A percentile compares a stretch with the other conserved stretches of the same genome.
Evolutionary conservation across 2,797 vertebrate species (phyloP).

Genomic region (Gymnocypris eckloni): DNA sequence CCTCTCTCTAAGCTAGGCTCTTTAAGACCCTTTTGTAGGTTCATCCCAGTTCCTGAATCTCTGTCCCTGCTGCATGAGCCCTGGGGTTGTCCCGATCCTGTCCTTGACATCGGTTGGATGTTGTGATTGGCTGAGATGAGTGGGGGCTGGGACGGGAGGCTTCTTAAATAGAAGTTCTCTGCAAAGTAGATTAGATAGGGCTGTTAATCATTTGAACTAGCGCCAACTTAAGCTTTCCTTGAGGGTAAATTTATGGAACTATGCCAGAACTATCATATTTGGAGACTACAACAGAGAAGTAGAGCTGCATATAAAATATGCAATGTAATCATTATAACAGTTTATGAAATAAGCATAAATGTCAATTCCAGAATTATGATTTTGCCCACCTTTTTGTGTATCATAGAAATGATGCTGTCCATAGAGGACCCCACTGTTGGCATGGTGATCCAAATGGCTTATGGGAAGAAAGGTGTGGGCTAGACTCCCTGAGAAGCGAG

Average conservation of each 20-base stretch:
- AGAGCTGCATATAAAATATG: slow-evolving; percentile 60
- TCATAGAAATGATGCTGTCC: slow-evolving; percentile 98
- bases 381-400: slow-evolving; percentile 93
- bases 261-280: neutral
- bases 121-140: slow-evolving; percentile 90
- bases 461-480: slow-evolving; percentile 98
- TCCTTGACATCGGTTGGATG: slow-evolving; percentile 88
- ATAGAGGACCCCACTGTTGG: slow-evolving; percentile 95
- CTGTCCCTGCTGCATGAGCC: slow-evolving; percentile 91
- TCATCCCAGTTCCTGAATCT: slow-evolving; percentile 77
- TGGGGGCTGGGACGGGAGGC: slow-evolving; percentile 91
- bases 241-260: neutral
- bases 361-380: slow-evolving; percentile 60
- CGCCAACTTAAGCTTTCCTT: slow-evolving; percentile 48
- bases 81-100: slow-evolving; percentile 83
- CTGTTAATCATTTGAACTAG: slow-evolving; percentile 61
- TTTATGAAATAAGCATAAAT: slow-evolving; percentile 21
- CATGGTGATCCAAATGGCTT: slow-evolving; percentile 99
- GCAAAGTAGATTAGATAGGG: slow-evolving; percentile 47
- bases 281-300: slow-evolving; percentile 1
- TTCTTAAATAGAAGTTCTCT: slow-evolving; percentile 98
- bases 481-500: slow-evolving; percentile 96
- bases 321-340: slow-evolving; percentile 7
- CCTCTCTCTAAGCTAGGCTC: slow-evolving; percentile 83
- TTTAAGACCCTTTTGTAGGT: slow-evolving; percentile 86